Conservation (phyloP, 2,797 vertebrate genomes). For the Halcyon badia region DNA sequence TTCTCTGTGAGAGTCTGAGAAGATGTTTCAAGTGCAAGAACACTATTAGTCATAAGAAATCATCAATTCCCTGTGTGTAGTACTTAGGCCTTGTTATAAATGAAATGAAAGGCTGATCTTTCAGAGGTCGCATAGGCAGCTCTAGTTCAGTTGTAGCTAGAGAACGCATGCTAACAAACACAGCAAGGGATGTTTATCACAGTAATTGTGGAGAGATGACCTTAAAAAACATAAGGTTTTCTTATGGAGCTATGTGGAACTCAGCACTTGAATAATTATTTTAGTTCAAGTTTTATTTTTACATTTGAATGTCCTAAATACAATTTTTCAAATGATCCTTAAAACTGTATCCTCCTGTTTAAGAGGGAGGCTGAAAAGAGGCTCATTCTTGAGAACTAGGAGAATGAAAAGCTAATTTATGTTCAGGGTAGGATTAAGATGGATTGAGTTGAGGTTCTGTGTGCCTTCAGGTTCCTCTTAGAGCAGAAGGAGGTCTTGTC, state of each 20-base stretch:
- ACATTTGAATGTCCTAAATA: not conserved
- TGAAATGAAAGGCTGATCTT: not conserved
- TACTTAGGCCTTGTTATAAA: not conserved
- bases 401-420: not conserved
- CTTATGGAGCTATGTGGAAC: not conserved
- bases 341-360: not conserved
- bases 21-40: not conserved
- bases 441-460: not conserved
- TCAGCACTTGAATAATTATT: not conserved
- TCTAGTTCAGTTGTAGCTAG: not conserved
- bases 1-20: rapidly evolving
- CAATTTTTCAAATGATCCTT: not conserved
- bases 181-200: not conserved
- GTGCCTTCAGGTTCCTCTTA: not conserved
- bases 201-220: not conserved
- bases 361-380: not conserved
- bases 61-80: not conserved
- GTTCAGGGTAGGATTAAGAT: not conserved
- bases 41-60: not conserved
- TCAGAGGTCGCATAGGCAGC: not conserved
- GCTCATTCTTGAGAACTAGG: not conserved
- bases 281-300: not conserved
- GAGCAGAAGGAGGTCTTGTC: not conserved
- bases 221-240: not conserved
- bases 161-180: not conserved